A percentile compares a stretch with the other conserved stretches of the same genome.
phyloP scores from a whole-genome alignment of 2,113 vertebrate genomes.

The Atractosteus spatula region DNA sequence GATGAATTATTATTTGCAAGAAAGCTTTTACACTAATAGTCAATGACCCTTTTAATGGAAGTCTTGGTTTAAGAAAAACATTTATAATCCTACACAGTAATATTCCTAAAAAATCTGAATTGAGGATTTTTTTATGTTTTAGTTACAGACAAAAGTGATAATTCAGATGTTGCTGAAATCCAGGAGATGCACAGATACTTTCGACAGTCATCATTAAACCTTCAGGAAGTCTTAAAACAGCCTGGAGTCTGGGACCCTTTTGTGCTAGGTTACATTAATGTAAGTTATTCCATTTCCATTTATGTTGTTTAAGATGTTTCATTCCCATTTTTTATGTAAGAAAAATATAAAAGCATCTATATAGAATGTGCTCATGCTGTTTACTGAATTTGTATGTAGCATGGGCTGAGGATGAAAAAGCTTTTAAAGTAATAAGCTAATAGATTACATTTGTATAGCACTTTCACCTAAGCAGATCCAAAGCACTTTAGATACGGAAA shows the following conservation, averaged over 20 bases:
- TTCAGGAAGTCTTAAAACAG: conserved; percentile 69
- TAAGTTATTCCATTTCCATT: conserved; percentile 45
- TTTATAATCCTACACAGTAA: no score
- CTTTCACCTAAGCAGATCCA: no score
- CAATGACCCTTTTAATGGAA: background rate
- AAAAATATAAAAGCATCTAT: background rate
- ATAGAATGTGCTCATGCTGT: background rate
- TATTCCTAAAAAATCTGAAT: background rate
- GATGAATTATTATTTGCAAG: no score
- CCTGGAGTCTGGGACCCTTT: conserved; percentile 93
- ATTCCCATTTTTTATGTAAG: background rate
- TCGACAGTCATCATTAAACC: conserved; percentile 73
- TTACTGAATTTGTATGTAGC: no score
- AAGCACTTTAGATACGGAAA: no score
- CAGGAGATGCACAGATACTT: conserved; percentile 70
- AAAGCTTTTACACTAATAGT: background rate
- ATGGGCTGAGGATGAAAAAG: background rate
- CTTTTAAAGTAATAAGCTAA: no score
- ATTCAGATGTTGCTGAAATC: conserved; percentile 38
- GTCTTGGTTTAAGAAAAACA: conserved; percentile 27
- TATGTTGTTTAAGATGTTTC: background rate
- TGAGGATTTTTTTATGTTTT: background rate
- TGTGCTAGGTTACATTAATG: conserved; percentile 80
- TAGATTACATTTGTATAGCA: no score
- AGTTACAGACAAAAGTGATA: conserved; percentile 50